Evolutionary conservation across 1,140 invertebrate species (phyloP).

Genomic region (Cheumatopsyche charites): DNA sequence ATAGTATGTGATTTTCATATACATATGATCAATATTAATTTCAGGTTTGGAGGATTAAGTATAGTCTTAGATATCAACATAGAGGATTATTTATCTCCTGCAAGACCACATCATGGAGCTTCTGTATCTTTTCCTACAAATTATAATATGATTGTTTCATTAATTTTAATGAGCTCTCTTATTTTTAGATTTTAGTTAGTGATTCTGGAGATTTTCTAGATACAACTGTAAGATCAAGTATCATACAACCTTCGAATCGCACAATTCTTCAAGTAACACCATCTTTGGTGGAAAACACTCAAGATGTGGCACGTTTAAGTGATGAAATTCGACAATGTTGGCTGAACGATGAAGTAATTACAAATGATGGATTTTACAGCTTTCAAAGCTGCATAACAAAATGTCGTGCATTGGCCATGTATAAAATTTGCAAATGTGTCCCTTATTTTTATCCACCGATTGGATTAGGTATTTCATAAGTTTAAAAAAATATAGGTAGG

Average conservation of each 20-base stretch:
- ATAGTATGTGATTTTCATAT: background rate
- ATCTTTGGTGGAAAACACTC: background rate
- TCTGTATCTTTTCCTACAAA: background rate
- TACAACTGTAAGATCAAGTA: background rate
- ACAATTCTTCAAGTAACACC: background rate
- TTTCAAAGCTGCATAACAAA: slow-evolving; percentile 15
- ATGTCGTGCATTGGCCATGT: slow-evolving; percentile 23
- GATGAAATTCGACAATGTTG: slow-evolving; percentile 17
- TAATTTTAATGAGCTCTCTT: slow-evolving; percentile 10
- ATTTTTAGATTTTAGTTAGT: background rate
- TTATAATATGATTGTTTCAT: background rate
- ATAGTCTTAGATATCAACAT: slow-evolving; percentile 13
- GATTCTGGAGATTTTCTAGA: slow-evolving; percentile 21
- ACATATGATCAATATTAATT: background rate
- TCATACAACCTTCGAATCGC: background rate
- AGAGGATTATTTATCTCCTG: slow-evolving; percentile 26
- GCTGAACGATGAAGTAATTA: slow-evolving; percentile 8
- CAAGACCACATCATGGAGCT: slow-evolving; percentile 7
- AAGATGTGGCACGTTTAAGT: background rate
- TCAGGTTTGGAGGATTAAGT: slow-evolving; percentile 23
- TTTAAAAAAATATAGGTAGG: no score
- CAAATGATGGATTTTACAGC: background rate
- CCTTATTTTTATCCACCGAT: slow-evolving; percentile 31
- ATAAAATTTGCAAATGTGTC: slow-evolving; percentile 25
- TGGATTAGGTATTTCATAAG: slow-evolving; percentile 2